A percentile compares a stretch with the other conserved stretches of the same genome.
These are phyloP conservation scores for Colinus virginianus DNA, from an alignment of 2,113 vertebrate genomes.

Conservation along the genomic window DNA sequence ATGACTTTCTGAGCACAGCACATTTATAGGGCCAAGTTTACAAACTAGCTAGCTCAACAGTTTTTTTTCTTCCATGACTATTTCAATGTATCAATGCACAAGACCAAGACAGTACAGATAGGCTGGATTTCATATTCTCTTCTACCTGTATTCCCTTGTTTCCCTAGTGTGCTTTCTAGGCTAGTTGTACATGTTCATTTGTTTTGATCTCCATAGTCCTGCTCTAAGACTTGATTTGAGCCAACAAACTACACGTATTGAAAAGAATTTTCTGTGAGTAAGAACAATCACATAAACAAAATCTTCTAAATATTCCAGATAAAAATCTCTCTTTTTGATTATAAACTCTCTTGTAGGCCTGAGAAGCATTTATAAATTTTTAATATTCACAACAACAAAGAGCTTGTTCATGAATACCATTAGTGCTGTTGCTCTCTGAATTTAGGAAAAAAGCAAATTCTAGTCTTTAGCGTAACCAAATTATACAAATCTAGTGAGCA, in stretches of 20 bases:
- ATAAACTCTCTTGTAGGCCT: background rate
- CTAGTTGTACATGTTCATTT: background rate
- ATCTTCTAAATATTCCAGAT: background rate
- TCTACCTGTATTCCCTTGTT: background rate
- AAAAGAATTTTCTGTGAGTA: background rate
- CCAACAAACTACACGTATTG: background rate
- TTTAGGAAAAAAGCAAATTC: constrained; percentile 36
- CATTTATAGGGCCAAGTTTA: constrained; percentile 9
- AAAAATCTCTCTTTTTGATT: background rate
- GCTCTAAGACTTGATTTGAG: background rate
- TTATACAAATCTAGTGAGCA: constrained; percentile 40
- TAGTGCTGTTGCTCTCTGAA: background rate
- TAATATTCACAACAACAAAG: background rate
- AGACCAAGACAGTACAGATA: background rate
- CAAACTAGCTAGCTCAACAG: background rate
- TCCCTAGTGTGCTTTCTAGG: background rate
- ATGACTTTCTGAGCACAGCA: background rate
- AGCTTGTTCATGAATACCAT: constrained; percentile 32
- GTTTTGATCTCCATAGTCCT: background rate
- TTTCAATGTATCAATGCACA: background rate
- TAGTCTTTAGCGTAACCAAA: constrained; percentile 46
- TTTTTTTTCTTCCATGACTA: background rate
- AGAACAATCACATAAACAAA: background rate
- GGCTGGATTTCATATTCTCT: background rate
- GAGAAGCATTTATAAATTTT: background rate